phyloP scores from a whole-genome alignment of 2,888 invertebrate species.

The Tineola bisselliella region DNA sequence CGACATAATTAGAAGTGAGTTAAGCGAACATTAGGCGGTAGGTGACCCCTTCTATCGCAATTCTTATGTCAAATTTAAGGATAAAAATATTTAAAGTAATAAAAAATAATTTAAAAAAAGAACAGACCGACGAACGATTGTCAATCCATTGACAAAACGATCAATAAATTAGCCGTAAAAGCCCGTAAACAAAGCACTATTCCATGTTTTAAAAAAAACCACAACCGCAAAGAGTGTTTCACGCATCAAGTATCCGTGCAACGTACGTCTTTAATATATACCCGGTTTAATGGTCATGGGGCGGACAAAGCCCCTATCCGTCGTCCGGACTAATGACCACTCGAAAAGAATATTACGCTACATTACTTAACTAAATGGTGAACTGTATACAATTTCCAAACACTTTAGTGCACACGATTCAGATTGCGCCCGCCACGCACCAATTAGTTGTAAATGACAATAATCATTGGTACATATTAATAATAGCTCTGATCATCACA shows the following conservation, averaged over 20 bases:
- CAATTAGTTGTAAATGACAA: not conserved
- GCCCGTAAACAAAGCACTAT: no score
- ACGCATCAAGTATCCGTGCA: not conserved
- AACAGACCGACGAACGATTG: no score
- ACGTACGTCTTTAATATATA: not conserved
- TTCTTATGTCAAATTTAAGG: no score
- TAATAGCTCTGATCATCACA: not conserved
- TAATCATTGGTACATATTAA: not conserved
- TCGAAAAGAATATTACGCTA: conserved; percentile 57
- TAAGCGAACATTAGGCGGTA: no score
- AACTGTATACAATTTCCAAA: conserved; percentile 19
- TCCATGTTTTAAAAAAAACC: no score
- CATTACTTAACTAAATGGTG: conserved; percentile 38
- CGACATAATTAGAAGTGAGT: no score
- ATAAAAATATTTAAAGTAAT: no score
- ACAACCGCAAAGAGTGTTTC: not conserved
- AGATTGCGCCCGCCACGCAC: not conserved
- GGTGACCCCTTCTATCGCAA: no score
- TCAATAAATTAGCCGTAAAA: no score
- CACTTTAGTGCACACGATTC: no score
- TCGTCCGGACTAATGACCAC: conserved; percentile 58
- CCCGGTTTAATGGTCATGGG: conserved; percentile 46
- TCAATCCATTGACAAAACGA: no score
- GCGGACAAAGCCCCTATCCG: conserved; percentile 37
- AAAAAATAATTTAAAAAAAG: no score